These are phyloP conservation scores for Circaetus gallicus DNA, from an alignment of 2,113 vertebrate genomes.

Conservation along the genomic window DNA sequence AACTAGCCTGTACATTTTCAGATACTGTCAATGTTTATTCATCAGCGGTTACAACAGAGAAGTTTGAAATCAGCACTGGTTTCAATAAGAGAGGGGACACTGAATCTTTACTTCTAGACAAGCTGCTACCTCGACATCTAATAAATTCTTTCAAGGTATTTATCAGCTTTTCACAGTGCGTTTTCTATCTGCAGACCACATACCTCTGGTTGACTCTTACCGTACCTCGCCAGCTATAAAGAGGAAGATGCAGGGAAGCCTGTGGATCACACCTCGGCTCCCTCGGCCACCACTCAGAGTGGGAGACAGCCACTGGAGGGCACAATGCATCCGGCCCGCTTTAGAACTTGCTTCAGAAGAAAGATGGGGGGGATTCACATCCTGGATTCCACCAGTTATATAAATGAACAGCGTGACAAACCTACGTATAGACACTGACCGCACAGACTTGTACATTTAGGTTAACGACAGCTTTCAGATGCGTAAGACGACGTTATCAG, in stretches of 20 bases:
- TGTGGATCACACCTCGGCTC: not conserved
- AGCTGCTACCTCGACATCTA: not conserved
- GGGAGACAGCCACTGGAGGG: not conserved
- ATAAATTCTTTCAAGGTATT: fast-evolving
- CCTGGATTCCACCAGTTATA: fast-evolving
- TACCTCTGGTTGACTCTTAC: fast-evolving
- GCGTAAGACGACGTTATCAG: not conserved
- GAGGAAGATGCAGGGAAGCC: not conserved
- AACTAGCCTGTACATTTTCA: not conserved
- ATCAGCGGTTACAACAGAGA: not conserved
- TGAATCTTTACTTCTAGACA: not conserved
- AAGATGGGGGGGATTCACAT: not conserved
- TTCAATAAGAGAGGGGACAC: not conserved
- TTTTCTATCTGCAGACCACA: not conserved
- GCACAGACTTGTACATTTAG: fast-evolving
- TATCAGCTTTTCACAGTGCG: fast-evolving
- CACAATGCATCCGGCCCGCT: not conserved
- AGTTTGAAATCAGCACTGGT: not conserved
- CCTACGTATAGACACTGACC: fast-evolving
- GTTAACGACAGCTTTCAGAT: not conserved
- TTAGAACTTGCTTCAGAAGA: not conserved
- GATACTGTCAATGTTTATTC: not conserved
- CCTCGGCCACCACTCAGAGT: fast-evolving
- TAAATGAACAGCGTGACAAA: not conserved
- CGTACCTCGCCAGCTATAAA: fast-evolving